phyloP scores from a whole-genome alignment of 1,140 invertebrate species.

The Drosophila teissieri region DNA sequence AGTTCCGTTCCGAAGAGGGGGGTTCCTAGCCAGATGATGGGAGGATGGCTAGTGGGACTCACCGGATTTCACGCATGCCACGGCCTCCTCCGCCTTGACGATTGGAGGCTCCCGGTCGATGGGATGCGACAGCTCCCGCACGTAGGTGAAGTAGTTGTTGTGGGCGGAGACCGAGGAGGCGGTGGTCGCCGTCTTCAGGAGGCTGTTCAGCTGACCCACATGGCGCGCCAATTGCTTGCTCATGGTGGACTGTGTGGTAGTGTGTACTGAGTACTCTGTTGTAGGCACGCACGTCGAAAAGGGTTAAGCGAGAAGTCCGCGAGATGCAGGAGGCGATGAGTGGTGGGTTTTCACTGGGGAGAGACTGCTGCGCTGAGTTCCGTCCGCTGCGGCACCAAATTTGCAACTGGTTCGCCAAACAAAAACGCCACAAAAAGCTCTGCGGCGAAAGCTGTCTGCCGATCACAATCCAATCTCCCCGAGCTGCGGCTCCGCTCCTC shows the following conservation, averaged over 20 bases:
- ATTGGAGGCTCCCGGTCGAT: constrained; percentile 85
- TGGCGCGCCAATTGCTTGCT: constrained; percentile 61
- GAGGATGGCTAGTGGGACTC: too few species aligned
- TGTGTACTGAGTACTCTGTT: not conserved
- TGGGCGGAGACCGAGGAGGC: constrained; percentile 38
- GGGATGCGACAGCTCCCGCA: constrained; percentile 86
- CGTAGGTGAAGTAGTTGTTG: constrained; percentile 86
- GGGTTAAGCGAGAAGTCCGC: constrained; percentile 12
- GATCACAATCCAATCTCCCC: not conserved
- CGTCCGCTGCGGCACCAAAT: constrained; percentile 33
- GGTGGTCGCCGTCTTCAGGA: constrained; percentile 35
- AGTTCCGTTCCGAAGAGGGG: not conserved
- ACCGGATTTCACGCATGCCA: constrained; percentile 86
- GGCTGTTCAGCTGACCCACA: constrained; percentile 43
- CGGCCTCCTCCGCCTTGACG: constrained; percentile 85
- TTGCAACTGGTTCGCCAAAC: constrained; percentile 29
- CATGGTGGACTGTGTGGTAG: constrained; percentile 36
- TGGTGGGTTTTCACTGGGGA: constrained; percentile 7
- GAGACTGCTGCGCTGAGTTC: constrained; percentile 1
- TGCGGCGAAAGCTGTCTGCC: constrained; percentile 33
- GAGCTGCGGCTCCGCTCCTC: not conserved
- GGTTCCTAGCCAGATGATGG: not conserved
- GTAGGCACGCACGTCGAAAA: constrained; percentile 7
- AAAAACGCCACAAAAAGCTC: constrained; percentile 32
- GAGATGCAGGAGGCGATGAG: constrained; percentile 1